Percentiles rank a stretch among this genome's conserved stretches.
These are phyloP conservation scores for Crocidura indochinensis DNA, from an alignment of 2,797 vertebrate genomes.

Conservation along the genomic window DNA sequence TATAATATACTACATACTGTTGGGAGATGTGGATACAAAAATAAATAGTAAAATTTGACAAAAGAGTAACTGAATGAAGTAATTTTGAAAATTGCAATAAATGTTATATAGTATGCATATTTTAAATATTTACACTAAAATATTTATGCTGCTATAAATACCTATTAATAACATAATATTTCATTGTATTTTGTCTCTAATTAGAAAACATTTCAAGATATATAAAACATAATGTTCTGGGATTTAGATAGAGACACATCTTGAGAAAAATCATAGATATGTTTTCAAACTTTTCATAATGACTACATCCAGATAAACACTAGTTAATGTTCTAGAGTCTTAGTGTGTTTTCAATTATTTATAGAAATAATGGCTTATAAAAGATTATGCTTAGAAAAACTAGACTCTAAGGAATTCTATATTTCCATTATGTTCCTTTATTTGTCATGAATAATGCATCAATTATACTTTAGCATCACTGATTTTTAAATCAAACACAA, in stretches of 20 bases:
- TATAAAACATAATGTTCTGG: background rate
- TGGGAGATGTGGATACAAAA: slow-evolving; percentile 14
- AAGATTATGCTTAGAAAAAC: background rate
- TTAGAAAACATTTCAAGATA: background rate
- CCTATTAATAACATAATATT: background rate
- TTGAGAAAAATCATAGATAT: background rate
- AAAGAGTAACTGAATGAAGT: background rate
- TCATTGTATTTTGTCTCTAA: slow-evolving; percentile 1
- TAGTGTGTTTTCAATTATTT: slow-evolving; percentile 11
- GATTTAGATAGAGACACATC: background rate
- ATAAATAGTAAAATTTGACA: background rate
- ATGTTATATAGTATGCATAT: background rate
- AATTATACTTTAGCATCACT: background rate
- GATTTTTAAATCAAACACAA: background rate
- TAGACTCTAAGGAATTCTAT: slow-evolving; percentile 22
- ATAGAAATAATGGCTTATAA: background rate
- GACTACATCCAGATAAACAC: background rate
- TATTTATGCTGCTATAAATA: background rate
- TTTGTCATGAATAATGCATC: background rate
- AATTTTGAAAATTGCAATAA: slow-evolving; percentile 7
- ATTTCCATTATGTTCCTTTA: background rate
- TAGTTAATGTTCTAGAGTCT: background rate
- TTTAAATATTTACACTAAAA: background rate
- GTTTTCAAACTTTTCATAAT: background rate
- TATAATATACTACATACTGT: background rate